A percentile compares a stretch with the other conserved stretches of the same genome.
Evolutionary conservation across 2,888 invertebrate genomes (phyloP).

Genomic region (Ectemnius continuus): DNA sequence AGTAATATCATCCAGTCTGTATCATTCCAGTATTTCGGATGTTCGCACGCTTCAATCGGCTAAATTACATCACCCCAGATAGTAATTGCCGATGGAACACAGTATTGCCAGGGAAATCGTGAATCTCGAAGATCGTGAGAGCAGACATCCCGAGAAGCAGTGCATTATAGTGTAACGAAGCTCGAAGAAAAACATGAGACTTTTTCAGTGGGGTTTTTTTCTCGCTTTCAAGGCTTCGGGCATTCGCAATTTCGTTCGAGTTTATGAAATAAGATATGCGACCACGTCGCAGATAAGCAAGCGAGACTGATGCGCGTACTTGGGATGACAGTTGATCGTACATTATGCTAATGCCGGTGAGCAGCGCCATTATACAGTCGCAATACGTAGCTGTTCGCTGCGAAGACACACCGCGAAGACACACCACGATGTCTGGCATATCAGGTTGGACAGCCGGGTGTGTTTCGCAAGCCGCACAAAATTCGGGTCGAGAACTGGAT

Average conservation of each 20-base stretch:
- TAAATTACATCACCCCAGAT: too few species aligned
- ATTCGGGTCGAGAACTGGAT: conserved; percentile 53
- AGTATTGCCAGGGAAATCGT: too few species aligned
- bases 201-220: too few species aligned
- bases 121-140: too few species aligned
- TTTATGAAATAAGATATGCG: conserved; percentile 43
- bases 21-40: too few species aligned
- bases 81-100: too few species aligned
- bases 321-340: conserved; percentile 15
- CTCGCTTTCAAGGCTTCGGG: conserved; percentile 31
- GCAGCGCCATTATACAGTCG: conserved; percentile 39
- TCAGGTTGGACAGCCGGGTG: conserved; percentile 25
- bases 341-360: neutral
- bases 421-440: conserved; percentile 11
- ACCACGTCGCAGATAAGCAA: conserved; percentile 9
- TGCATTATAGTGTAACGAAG: too few species aligned
- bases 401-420: neutral
- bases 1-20: too few species aligned
- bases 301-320: too few species aligned
- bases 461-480: conserved; percentile 43
- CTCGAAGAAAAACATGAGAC: too few species aligned
- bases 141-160: too few species aligned
- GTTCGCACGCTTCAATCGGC: too few species aligned
- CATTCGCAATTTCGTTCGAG: conserved; percentile 26
- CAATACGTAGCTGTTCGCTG: conserved; percentile 24